Evolutionary conservation across 2,888 invertebrate species (phyloP).

Genomic region (Agapostemon virescens): DNA sequence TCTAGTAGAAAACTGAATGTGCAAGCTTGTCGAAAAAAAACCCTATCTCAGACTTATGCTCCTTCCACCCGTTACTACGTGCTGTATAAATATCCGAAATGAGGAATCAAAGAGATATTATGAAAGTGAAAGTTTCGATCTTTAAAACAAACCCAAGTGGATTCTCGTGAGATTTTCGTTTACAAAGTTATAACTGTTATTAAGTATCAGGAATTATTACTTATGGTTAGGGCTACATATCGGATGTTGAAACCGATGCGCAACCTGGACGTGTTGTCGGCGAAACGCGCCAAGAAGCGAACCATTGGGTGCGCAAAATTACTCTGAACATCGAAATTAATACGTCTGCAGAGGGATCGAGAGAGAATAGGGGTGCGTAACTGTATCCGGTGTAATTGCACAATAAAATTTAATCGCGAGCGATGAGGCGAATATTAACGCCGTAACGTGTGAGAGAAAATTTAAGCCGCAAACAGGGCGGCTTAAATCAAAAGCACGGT

Average conservation of each 20-base stretch:
- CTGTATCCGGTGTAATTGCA: slow-evolving; percentile 13
- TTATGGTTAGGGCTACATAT: background rate
- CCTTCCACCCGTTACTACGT: too few species aligned
- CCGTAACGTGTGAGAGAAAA: slow-evolving; percentile 4
- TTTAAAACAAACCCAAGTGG: too few species aligned
- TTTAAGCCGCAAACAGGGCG: background rate
- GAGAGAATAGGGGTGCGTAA: background rate
- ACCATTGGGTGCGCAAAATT: background rate
- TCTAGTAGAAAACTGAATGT: too few species aligned
- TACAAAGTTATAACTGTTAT: too few species aligned
- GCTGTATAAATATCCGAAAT: too few species aligned
- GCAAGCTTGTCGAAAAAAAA: too few species aligned
- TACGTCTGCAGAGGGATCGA: background rate
- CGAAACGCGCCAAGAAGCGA: background rate
- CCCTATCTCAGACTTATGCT: too few species aligned
- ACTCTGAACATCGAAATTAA: background rate
- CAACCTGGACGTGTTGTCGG: background rate
- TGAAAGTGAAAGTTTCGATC: too few species aligned
- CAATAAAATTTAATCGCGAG: slow-evolving; percentile 24
- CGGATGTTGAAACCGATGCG: slow-evolving; percentile 18
- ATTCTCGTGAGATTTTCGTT: too few species aligned
- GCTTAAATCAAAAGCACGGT: background rate
- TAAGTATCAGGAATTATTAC: too few species aligned
- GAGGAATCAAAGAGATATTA: too few species aligned
- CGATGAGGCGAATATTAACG: slow-evolving; percentile 7